Evolutionary conservation across 2,113 vertebrate species (phyloP), one percentile per base, ranked within the genome.

Genomic region (Pangasianodon gigas): DNA sequence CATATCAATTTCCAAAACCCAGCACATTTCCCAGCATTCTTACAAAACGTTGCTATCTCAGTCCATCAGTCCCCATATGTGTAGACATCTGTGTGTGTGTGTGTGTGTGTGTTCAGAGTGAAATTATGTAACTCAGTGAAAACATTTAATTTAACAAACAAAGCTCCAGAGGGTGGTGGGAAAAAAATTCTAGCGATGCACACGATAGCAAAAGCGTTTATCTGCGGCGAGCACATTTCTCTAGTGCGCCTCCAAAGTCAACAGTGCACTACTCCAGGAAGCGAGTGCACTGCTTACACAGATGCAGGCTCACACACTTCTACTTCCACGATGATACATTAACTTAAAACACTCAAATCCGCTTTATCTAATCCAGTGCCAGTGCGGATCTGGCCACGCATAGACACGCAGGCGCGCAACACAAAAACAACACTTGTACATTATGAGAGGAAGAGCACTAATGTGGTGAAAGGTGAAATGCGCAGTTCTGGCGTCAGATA

Each of bases 171-270:
- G 77, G 52, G 21, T 83, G 79, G 90, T 90, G 90, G 89, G 87
- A 88, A 92, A 89, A 87, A 91, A 86, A 69, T 37, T 19, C 7
- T 3, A 77, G 84, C n/a, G 83, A 92, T 91, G 88, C 82, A 87
- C 83, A 74, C 9, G 89, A 91, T 89, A 92, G 91, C 74, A 87
- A 89, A 90, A 51, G 6, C 26, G 41, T 87, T 89, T 86, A 88
- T 91, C 86, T 87, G 44, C 4, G 6, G 7, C 4, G 52, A 74
- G 71, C 88, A 85, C 75, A 54, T 88, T 88, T 71, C 86, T 90
- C 91, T 92, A 46, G n/a, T 86, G 51, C 29, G 24, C 21, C 71
- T 91, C 91, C 91, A 92, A 91, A 85, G 44, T 88, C 90, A 92
- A 80, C 90, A 91, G 32, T 24, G 7, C 60, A 16, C 41, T 79